phyloP scores from a whole-genome alignment of 23 tunicate species.

The Trididemnum clinides region DNA sequence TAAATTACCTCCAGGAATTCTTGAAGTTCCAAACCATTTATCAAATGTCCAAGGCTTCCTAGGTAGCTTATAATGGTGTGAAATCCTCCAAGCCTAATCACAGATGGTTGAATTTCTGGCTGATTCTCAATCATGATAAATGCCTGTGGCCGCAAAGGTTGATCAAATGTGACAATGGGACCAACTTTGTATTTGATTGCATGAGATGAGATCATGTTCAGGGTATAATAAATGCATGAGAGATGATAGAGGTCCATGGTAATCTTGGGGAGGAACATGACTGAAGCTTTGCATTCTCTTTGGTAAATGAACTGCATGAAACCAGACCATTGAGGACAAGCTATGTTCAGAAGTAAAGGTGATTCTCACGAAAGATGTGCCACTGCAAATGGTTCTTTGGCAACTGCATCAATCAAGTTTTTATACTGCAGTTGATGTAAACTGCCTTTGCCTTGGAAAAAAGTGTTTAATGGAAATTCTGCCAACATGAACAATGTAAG shows the following conservation, averaged over 20 bases:
- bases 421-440: not conserved
- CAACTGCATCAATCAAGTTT: not conserved
- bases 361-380: slow-evolving; percentile 1
- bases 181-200: not conserved
- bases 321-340: slow-evolving; percentile 3
- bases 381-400: not conserved
- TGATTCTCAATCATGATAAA: slow-evolving; percentile 2
- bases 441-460: not conserved
- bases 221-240: slow-evolving; percentile 13
- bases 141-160: slow-evolving; percentile 5
- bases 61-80: slow-evolving; percentile 5
- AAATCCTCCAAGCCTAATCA: slow-evolving; percentile 13
- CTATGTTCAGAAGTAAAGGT: not conserved
- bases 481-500: not conserved
- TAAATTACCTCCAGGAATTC: slow-evolving; percentile 1
- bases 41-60: slow-evolving; percentile 10
- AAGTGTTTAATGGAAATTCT: slow-evolving; percentile 6
- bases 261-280: not conserved
- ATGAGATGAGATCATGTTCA: not conserved
- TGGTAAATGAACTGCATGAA: not conserved
- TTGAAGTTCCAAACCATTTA: not conserved
- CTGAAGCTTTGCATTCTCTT: not conserved
- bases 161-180: slow-evolving; percentile 6
- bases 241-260: slow-evolving; percentile 3
- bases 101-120: slow-evolving; percentile 10